Base-by-base conservation (phyloP, 2,888 invertebrate genomes). In the Emesis russula region DNA sequence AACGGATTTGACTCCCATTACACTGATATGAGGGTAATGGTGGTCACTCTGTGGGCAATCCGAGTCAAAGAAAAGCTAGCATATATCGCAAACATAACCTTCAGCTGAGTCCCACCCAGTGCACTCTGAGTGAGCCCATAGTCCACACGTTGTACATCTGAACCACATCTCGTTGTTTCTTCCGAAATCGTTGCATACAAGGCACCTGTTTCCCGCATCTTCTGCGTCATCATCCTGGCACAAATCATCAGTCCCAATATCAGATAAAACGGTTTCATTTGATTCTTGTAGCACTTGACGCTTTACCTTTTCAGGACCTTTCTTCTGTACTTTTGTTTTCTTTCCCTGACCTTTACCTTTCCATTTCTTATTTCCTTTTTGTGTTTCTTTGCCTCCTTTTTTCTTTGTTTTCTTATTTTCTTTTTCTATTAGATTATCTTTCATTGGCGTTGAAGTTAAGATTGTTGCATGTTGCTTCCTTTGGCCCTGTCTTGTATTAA, bases 391-490 rank as follows among this genome's bases (percentile, higher is more conserved):
- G 6, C 36, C 6, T 36, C 36, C 5, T 53, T 53, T 53, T n/a
- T n/a, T 25, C 25, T 88, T 87, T 77, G 70, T 87, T 88, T 91
- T 92, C 13, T 95, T 93, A 89, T 73, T 94, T 94, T 94, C 92
- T 41, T 93, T 94, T 94, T 94, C 94, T 90, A 93, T 1, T 73
- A 95, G 87, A 79, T 77, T 90, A 82, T 95, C 92, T 93, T 95
- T 95, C 1, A 92, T 2, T 88, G 95, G 94, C 38, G 96, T 96
- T 85, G 92, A 93, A 71, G 95, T 96, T 87, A 95, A 93, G 89
- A 95, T 92, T 73, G 93, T 95, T 48, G 95, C 94, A 63, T 95
- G 95, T 84, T 95, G 96, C 88, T 96, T 95, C 81, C 91, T 93
- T 92, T 90, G 87, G 74, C 92, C 86, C 77, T 95, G 86, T 93